phyloP scores from a whole-genome alignment of 2,888 invertebrate genomes.

The Patella ulyssiponensis region DNA sequence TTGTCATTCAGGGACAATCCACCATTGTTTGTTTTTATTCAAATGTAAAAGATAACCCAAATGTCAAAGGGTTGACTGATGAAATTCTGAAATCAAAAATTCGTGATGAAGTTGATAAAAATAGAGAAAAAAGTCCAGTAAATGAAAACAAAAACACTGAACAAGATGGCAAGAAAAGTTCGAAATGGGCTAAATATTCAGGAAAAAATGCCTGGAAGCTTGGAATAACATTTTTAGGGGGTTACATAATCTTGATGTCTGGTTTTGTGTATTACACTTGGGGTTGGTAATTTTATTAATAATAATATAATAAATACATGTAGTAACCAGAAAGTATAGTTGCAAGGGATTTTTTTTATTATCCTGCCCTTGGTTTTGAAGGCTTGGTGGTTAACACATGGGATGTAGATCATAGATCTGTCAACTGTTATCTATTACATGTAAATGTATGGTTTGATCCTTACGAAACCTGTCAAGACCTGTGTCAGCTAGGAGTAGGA shows the following conservation, averaged over 20 bases:
- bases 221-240: conserved; percentile 53
- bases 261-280: conserved; percentile 50
- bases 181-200: conserved; percentile 20
- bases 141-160: not conserved
- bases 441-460: too few relatives aligned
- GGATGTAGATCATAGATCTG: too few relatives aligned
- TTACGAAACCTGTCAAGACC: too few relatives aligned
- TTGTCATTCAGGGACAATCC: conserved; percentile 8
- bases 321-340: not conserved
- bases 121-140: conserved; percentile 11
- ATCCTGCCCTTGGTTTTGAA: conserved; percentile 6
- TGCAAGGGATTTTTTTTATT: not conserved
- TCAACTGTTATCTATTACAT: too few relatives aligned
- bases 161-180: conserved; percentile 1
- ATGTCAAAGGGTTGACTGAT: conserved; percentile 30
- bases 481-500: too few relatives aligned
- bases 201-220: conserved; percentile 65
- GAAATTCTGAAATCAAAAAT: conserved; percentile 28
- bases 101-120: not conserved
- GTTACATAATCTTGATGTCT: conserved; percentile 39
- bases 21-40: conserved; percentile 24
- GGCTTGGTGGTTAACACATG: not conserved
- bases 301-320: too few relatives aligned
- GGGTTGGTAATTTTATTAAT: conserved; percentile 42
- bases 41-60: conserved; percentile 20